These are phyloP conservation scores for Holothuria leucospilota DNA, from an alignment of 53 echinoderm and acorn worm species.

Conservation along the genomic window DNA sequence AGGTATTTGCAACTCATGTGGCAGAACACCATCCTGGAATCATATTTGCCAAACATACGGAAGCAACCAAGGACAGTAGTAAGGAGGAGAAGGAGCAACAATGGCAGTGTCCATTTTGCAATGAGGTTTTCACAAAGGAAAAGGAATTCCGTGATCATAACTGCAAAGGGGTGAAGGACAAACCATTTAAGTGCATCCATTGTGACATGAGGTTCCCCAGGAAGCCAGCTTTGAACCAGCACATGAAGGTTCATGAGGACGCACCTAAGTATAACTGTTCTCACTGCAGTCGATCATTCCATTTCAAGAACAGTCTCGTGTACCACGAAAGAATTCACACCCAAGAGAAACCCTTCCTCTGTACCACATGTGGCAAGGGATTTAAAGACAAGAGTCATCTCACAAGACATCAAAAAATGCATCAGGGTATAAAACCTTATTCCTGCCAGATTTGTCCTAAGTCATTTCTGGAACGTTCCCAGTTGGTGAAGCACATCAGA, in stretches of 20 bases:
- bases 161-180: conserved; percentile 32
- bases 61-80: not conserved
- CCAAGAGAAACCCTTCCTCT: conserved; percentile 25
- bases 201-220: conserved; percentile 47
- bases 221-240: conserved; percentile 37
- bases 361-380: conserved; percentile 27
- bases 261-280: conserved; percentile 44
- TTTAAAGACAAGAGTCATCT: conserved; percentile 42
- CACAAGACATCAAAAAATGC: conserved; percentile 36
- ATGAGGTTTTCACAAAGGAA: conserved; percentile 10
- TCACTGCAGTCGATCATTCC: conserved; percentile 44
- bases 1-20: conserved; percentile 28
- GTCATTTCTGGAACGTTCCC: conserved; percentile 31
- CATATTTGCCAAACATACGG: conserved; percentile 21
- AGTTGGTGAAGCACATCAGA: conserved; percentile 52
- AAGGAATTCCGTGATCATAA: conserved; percentile 3
- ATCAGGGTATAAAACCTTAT: conserved; percentile 42
- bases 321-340: conserved; percentile 52
- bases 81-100: not conserved
- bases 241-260: conserved; percentile 47
- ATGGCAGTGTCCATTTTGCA: conserved; percentile 54
- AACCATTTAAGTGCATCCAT: conserved; percentile 51
- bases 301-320: conserved; percentile 64
- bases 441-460: conserved; percentile 53
- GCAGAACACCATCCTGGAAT: not conserved